Conservation (phyloP, 2,797 vertebrate genomes). For the Girardinus metallicus region DNA sequence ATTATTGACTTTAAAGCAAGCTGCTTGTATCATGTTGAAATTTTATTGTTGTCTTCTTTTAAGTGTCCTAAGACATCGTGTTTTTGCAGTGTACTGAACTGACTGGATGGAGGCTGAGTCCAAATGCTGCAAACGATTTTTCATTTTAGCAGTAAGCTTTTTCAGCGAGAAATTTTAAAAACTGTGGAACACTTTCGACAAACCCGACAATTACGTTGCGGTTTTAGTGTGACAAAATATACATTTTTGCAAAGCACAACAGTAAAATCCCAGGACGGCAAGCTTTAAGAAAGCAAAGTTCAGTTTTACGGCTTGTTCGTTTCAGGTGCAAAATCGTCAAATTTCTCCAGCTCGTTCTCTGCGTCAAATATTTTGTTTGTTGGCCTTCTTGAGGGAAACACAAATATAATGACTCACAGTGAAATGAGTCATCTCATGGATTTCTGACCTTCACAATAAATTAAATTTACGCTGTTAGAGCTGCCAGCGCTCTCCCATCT, state of each 20-base stretch:
- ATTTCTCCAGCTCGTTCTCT: not conserved
- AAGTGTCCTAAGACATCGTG: too few relatives aligned
- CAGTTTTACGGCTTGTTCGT: not conserved
- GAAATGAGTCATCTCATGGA: not conserved
- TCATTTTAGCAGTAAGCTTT: not conserved
- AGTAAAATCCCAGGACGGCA: not conserved
- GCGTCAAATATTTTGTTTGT: not conserved
- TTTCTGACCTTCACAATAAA: slow-evolving; percentile 3
- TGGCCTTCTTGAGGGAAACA: not conserved
- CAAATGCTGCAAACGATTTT: not conserved
- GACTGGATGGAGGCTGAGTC: not conserved
- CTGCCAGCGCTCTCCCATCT: not conserved
- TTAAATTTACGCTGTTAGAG: not conserved
- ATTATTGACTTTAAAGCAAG: too few relatives aligned
- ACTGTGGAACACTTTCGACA: not conserved
- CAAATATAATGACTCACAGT: not conserved
- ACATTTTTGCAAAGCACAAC: not conserved
- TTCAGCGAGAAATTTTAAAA: not conserved
- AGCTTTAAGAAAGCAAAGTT: not conserved
- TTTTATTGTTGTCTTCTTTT: too few relatives aligned
- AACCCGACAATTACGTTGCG: not conserved
- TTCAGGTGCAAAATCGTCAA: not conserved
- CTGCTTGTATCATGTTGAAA: too few relatives aligned
- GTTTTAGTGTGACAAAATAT: not conserved
- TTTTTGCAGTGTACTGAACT: not conserved